A percentile compares a stretch with the other conserved stretches of the same genome.
Conservation (phyloP, 2,113 vertebrate genomes). For the Crotalus viridis region DNA sequence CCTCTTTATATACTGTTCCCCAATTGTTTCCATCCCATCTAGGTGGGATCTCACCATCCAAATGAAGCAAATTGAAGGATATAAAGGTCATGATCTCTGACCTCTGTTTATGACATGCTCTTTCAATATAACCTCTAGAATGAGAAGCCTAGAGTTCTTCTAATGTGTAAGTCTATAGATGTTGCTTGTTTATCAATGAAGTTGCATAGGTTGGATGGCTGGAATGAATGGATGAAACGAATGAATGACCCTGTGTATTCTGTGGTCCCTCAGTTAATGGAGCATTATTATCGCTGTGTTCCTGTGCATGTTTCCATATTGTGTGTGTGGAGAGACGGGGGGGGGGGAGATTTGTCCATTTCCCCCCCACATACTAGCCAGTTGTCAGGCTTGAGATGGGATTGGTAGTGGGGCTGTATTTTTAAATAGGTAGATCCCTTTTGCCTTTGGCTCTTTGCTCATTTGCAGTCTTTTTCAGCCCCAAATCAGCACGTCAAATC, state of each 20-base stretch:
- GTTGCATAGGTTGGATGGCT: background rate
- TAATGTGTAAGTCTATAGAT: conserved; percentile 1
- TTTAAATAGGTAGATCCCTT: background rate
- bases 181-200: conserved; percentile 11
- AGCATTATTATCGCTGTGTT: background rate
- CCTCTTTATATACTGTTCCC: background rate
- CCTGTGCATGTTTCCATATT: background rate
- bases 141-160: conserved; percentile 1
- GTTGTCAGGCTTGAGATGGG: background rate
- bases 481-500: background rate
- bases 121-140: background rate
- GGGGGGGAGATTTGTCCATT: background rate
- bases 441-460: background rate
- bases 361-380: background rate
- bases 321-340: background rate
- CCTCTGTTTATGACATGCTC: conserved; percentile 12
- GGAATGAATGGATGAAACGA: conserved; percentile 4
- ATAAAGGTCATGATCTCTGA: conserved; percentile 13
- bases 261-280: background rate
- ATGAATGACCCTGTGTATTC: conserved; percentile 1
- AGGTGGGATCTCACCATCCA: background rate
- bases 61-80: conserved; percentile 16
- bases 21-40: background rate
- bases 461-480: background rate
- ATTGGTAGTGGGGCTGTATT: background rate